Conservation (phyloP, 2,797 vertebrate species). For the Knipowitschia caucasica region DNA sequence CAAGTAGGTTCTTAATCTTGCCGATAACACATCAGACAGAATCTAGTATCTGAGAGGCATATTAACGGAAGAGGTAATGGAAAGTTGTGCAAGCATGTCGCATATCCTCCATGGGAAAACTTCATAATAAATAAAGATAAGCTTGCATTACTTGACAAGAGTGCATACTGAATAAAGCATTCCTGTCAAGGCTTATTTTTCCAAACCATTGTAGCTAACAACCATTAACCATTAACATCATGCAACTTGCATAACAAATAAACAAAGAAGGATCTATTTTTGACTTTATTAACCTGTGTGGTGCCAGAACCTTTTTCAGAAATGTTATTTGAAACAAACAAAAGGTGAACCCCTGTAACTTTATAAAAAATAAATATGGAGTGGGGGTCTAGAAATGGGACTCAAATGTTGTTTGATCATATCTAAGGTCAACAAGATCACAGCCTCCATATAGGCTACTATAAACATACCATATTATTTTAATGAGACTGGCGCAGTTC, state of each 20-base stretch:
- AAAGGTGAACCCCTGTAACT: too few species aligned
- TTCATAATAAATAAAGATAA: constrained; percentile 31
- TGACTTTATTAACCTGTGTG: not conserved
- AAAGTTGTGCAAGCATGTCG: constrained; percentile 43
- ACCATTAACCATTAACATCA: not conserved
- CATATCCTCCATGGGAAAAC: constrained; percentile 43
- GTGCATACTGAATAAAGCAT: not conserved
- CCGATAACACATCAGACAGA: not conserved
- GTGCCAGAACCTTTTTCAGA: too few species aligned
- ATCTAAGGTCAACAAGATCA: constrained; percentile 27
- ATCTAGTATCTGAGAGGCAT: constrained; percentile 47
- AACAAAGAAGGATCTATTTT: not conserved
- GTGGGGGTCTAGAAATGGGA: too few species aligned
- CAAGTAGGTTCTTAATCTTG: not conserved
- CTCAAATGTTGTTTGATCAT: constrained; percentile 17
- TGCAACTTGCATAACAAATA: not conserved
- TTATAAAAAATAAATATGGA: too few species aligned
- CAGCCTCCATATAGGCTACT: constrained; percentile 17
- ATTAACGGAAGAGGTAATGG: constrained; percentile 49
- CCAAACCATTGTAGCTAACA: not conserved
- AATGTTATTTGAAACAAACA: not conserved
- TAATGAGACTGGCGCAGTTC: constrained; percentile 67
- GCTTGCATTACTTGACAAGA: constrained; percentile 26
- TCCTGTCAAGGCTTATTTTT: not conserved
- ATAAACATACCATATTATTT: constrained; percentile 51